A percentile compares a stretch with the other conserved stretches of the same genome.
phyloP scores from a whole-genome alignment of 2,888 invertebrate species.

The Drosophila melanosoma region DNA sequence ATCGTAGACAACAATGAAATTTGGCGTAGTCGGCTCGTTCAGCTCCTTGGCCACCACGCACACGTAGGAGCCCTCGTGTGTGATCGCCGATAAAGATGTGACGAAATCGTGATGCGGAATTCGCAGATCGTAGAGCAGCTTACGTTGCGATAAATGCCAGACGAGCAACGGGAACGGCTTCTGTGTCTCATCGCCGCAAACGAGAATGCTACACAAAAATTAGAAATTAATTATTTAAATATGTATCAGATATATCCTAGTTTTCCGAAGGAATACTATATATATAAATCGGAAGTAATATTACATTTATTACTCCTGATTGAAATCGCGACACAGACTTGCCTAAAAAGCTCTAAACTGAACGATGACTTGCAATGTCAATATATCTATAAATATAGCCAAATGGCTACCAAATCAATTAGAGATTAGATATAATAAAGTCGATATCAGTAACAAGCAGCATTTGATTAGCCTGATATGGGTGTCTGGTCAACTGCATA shows the following conservation, averaged over 20 bases:
- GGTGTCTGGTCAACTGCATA: too few species aligned
- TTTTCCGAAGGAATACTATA: neutral
- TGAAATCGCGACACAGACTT: neutral
- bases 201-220: constrained; percentile 88
- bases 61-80: constrained; percentile 92
- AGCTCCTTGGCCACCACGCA: constrained; percentile 90
- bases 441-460: neutral
- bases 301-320: neutral
- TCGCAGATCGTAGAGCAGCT: constrained; percentile 93
- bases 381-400: neutral
- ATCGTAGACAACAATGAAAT: constrained; percentile 96
- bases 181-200: constrained; percentile 96
- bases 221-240: too few species aligned
- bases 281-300: neutral
- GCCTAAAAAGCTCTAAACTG: neutral
- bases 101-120: constrained; percentile 96
- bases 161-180: constrained; percentile 95
- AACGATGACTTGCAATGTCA: neutral
- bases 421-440: neutral
- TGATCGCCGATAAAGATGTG: constrained; percentile 93
- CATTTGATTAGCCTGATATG: neutral
- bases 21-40: constrained; percentile 91
- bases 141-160: constrained; percentile 94
- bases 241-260: neutral
- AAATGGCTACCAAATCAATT: neutral